Evolutionary conservation across 2,797 vertebrate species (phyloP).

Genomic region (Rhadinocentrus ornatus): DNA sequence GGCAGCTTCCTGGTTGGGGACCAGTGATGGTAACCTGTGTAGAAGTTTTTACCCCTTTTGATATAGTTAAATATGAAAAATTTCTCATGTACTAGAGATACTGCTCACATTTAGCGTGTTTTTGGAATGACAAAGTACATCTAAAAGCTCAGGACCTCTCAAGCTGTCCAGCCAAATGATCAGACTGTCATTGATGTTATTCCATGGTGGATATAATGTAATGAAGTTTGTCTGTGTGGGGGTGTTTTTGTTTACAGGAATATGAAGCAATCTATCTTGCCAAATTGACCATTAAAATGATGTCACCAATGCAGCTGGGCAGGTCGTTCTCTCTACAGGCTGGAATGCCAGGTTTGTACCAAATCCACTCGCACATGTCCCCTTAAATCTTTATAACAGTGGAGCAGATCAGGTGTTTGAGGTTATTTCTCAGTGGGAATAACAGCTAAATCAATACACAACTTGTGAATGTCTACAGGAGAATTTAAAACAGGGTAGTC

Average conservation of each 20-base stretch:
- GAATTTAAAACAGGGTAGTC: background rate
- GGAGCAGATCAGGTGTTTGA: background rate
- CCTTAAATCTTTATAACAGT: background rate
- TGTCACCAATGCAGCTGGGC: constrained; percentile 95
- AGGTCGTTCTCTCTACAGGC: constrained; percentile 90
- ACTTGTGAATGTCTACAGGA: background rate
- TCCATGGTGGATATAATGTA: background rate
- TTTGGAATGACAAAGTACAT: background rate
- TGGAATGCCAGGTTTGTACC: constrained; percentile 87
- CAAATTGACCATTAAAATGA: constrained; percentile 98
- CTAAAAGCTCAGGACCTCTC: too few relatives aligned
- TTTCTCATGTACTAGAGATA: too few relatives aligned
- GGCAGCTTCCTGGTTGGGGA: too few relatives aligned
- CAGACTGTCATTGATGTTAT: background rate
- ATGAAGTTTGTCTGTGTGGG: background rate
- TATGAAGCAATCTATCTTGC: constrained; percentile 99
- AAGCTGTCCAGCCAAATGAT: background rate
- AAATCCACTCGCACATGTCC: background rate
- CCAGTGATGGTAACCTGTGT: too few relatives aligned
- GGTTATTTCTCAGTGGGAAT: background rate
- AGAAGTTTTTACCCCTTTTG: too few relatives aligned
- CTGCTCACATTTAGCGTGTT: too few relatives aligned
- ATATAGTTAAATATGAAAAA: too few relatives aligned
- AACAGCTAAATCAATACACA: too few relatives aligned
- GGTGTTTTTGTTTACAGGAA: constrained; percentile 82